Evolutionary conservation across 2,113 vertebrate species (phyloP), one percentile per base, ranked within the genome.

Genomic region (Eclectus roratus): DNA sequence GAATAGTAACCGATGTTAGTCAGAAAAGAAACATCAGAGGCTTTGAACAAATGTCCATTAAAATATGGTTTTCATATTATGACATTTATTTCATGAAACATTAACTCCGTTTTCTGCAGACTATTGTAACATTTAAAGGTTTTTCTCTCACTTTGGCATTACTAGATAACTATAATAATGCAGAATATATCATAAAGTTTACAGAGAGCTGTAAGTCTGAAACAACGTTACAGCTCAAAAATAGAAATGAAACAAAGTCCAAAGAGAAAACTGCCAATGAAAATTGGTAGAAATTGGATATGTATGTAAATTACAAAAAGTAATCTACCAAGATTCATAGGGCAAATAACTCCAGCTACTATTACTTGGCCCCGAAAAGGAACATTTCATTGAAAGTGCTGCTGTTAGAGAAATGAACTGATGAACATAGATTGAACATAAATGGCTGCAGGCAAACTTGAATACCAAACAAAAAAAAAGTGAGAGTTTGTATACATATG

Each of bases 341-440:
- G 86, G 83, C 71, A 95, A 95, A 88, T 97, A 94, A 95, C 70
- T 95, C 68, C 23, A 90, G 84, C 89, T 79, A 74, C 94, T 95
- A 85, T 95, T 96, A 93, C 81, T 92, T 94, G 93, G 88, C 61
- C 90, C 58, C 56, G 86, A 93, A 97, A 83, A 94, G 89, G 95
- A 95, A 82, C 93, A 92, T 96, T 97, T 92, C 94, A 93, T 79
- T 95, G 92, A 71, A 94, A 94, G 61, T 85, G 82, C 90, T 86
- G 80, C 90, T 79, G 91, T 79, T 92, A n/a, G 81, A 92, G 74
- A 92, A 97, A 96, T 92, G 78, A 97, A 93, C 85, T 92, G 91
- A 96, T 95, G 88, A 97, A 95, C 95, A 92, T 84, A 96, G 96
- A 96, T 97, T 95, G 95, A 95, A 97, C 93, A 93, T 61, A 95